phyloP scores from a whole-genome alignment of 30 jellyfish, hydroid and myxozoan genomes.

The Rhopilema esculentum region DNA sequence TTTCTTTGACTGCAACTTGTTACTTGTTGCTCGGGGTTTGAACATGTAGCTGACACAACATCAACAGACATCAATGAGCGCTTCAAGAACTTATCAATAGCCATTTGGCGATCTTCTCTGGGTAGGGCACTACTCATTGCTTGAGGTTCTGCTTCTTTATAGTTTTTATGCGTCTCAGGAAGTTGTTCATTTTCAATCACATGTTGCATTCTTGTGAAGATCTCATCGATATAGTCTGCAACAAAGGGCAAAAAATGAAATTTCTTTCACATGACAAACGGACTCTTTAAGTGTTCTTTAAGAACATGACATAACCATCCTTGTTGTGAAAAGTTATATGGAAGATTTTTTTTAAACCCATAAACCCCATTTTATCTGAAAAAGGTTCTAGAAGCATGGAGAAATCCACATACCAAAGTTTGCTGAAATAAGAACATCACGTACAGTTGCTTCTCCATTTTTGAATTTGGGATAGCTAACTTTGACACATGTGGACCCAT shows the following conservation, averaged over 20 bases:
- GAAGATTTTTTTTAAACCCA: neutral
- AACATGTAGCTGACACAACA: neutral
- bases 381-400: neutral
- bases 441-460: constrained; percentile 62
- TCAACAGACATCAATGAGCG: neutral
- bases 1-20: neutral
- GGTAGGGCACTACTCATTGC: neutral
- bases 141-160: neutral
- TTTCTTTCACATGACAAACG: neutral
- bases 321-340: neutral
- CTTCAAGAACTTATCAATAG: neutral
- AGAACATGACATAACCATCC: neutral
- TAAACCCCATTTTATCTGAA: neutral
- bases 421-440: constrained; percentile 36
- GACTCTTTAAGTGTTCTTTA: too few relatives aligned
- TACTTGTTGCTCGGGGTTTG: neutral
- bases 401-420: constrained; percentile 41
- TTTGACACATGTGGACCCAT: constrained; percentile 33
- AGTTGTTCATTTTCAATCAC: neutral
- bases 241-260: neutral
- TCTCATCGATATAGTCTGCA: neutral
- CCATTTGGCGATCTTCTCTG: neutral
- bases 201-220: neutral
- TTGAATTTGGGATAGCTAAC: constrained; percentile 52
- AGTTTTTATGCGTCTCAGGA: neutral